Base-by-base conservation (phyloP, 2,797 vertebrate genomes). In the Amniataba percoides region DNA sequence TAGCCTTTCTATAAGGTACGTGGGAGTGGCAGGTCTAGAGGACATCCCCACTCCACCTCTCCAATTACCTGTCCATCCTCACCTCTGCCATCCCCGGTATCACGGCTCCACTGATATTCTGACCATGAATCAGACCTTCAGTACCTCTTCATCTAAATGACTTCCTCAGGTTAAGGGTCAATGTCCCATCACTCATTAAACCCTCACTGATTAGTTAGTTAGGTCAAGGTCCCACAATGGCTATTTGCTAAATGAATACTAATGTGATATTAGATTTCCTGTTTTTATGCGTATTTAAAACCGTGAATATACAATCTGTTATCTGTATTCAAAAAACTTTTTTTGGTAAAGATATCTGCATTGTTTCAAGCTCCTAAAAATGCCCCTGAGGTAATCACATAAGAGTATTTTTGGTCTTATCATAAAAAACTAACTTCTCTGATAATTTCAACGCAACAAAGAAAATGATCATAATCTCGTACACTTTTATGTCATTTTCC, bases 111-210 rank as follows among this genome's bases (percentile, higher is more conserved):
- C 71, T 79, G 90, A 93, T 90, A 89, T 84, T 88, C 46, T 72
- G 80, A 91, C 84, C 87, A 86, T 93, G 90, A 93, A 91, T 92
- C 85, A 81, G 88, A 92, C 86, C 91, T 90, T 90, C 90, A 95
- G 92, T 95, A 91, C 85, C 55, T 77, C 88, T 89, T 84, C 88
- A 89, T 91, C 92, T 89, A 87, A 94, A 92, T 85, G 82, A 92
- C 95, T 96, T 96, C 95, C 95, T 95, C 89, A 88, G 95, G 95
- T 95, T 95, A 96, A 81, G 77, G 91, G 93, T 90, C 90, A 88
- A 93, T 92, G 92, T 95, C 88, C 84, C 93, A 90, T 92, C 94
- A 94, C 94, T 95, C 94, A 93, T 67, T 94, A 92, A 91, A 87
- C 85, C 83, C 89, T 74, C 90, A 87, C 74, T 93, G 90, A 93